Evolutionary conservation across 1,140 invertebrate species (phyloP).

Genomic region (Drosophila albomicans): DNA sequence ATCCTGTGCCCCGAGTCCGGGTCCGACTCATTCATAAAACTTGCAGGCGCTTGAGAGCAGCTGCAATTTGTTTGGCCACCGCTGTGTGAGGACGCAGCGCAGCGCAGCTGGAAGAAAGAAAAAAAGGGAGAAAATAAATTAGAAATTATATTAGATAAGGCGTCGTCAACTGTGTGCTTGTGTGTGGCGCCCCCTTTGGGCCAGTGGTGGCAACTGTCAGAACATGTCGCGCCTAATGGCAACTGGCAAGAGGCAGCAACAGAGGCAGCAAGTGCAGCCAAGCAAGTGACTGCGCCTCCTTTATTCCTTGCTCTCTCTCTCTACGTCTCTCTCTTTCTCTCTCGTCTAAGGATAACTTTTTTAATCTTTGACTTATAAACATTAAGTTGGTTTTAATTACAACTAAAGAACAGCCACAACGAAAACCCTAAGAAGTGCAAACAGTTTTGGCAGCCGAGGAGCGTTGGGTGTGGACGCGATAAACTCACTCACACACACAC

Average conservation of each 20-base stretch:
- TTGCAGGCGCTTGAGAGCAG: constrained; percentile 51
- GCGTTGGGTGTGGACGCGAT: constrained; percentile 31
- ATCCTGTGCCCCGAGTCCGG: constrained; percentile 18
- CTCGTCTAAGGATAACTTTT: constrained; percentile 43
- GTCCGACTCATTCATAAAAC: constrained; percentile 69
- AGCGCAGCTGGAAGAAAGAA: constrained; percentile 50
- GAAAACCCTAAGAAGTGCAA: constrained; percentile 10
- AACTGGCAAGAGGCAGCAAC: constrained; percentile 32
- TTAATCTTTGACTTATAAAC: constrained; percentile 66
- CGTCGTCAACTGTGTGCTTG: constrained; percentile 1
- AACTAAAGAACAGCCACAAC: constrained; percentile 33
- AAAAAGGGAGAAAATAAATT: constrained; percentile 50
- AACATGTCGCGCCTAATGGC: constrained; percentile 39
- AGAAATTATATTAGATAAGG: constrained; percentile 55
- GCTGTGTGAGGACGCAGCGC: constrained; percentile 51
- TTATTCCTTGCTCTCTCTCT: background rate
- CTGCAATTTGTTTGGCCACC: constrained; percentile 69
- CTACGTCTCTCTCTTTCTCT: background rate
- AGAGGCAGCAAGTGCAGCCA: constrained; percentile 35
- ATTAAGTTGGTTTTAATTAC: constrained; percentile 84
- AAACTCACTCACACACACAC: constrained; percentile 19
- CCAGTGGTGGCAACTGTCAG: constrained; percentile 17
- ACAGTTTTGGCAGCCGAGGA: constrained; percentile 27
- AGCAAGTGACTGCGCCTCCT: constrained; percentile 7
- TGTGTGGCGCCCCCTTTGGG: background rate